Evolutionary conservation across 2,113 vertebrate species (phyloP).

Genomic region (Actinemys pallida): DNA sequence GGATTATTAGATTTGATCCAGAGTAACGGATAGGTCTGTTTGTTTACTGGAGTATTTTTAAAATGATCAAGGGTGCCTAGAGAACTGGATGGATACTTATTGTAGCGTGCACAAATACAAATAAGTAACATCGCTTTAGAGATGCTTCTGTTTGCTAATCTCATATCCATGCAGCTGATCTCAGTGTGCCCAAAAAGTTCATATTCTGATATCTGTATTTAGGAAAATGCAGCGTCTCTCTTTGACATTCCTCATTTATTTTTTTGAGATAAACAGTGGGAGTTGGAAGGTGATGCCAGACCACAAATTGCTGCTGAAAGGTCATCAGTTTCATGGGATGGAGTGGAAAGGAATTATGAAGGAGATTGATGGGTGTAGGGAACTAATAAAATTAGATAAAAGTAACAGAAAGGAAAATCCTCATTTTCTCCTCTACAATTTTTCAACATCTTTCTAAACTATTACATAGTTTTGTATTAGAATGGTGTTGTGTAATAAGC

Average conservation of each 20-base stretch:
- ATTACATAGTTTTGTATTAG: not conserved
- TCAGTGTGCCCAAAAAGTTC: not conserved
- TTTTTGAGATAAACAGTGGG: not conserved
- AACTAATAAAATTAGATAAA: not conserved
- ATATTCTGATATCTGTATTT: not conserved
- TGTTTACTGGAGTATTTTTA: not conserved
- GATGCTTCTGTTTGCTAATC: not conserved
- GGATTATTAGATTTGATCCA: not conserved
- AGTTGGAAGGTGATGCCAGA: not conserved
- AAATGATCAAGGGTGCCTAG: not conserved
- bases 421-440: slow-evolving; percentile 18
- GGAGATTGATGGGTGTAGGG: not conserved
- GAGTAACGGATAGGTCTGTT: not conserved
- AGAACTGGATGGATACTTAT: not conserved
- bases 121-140: not conserved
- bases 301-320: not conserved
- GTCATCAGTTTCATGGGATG: not conserved
- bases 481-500: not conserved
- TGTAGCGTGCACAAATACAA: not conserved
- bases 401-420: not conserved
- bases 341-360: not conserved
- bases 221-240: not conserved
- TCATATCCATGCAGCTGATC: not conserved
- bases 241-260: not conserved
- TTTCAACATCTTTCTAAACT: not conserved